Evolutionary conservation across 2,888 invertebrate species (phyloP), one percentile per base, ranked within the genome.

Genomic region (Dryadula phaetusa): DNA sequence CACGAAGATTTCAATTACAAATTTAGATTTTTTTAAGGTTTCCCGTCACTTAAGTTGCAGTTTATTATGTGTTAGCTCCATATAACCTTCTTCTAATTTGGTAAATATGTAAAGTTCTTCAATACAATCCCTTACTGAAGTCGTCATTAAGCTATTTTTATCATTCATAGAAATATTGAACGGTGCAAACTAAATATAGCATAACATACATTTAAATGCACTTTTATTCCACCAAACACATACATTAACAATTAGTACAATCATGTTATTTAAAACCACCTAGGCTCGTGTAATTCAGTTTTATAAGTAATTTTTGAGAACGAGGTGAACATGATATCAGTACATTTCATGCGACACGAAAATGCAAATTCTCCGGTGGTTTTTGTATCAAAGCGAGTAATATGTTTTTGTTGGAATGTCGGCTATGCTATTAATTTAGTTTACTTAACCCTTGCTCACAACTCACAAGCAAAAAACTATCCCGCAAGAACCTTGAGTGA

Each of bases 281-380:
- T 40, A 4, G n/a, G 22, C 40, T 56, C 25, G 25, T 40, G 25
- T 69, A 61, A 76, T 71, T 74, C 71, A 74, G 72, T 71, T 75
- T 78, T 65, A 78, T 79, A 84, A 80, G 83, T 82, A 83, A 82
- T 84, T 84, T 85, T 82, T 79, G 84, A 81, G 80, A 84, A 79
- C 80, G 83, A 83, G 80, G 82, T 79, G 80, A 77, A 80, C 78
- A 79, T 73, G 79, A 81, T 84, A 85, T 85, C 82, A 68, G 79
- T 74, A 74, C 77, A 81, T 85, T 89, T 87, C 90, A 90, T 91
- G 90, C 79, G 62, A 84, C 90, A 91, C 90, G 90, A 85, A 89
- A 88, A 90, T 90, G 90, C 88, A 83, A 90, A 91, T 90, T 34
- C 56, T 78, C 74, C 74, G 77, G 79, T 79, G 79, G 80, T 84